Evolutionary conservation across 2,113 vertebrate species (phyloP).

Genomic region (Anhinga anhinga): DNA sequence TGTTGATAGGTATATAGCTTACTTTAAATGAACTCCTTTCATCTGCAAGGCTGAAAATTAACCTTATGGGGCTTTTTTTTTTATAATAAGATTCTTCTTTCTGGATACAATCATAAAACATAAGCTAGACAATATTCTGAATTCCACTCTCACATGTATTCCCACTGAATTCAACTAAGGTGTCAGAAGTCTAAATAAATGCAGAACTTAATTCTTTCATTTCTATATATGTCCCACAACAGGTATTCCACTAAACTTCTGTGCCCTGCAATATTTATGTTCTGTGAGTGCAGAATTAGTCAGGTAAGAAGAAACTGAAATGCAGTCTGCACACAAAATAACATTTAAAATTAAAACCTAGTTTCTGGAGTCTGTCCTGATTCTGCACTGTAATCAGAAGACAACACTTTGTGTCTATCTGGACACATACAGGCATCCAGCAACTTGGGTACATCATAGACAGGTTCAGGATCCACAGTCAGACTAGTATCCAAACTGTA

Average conservation of each 20-base stretch:
- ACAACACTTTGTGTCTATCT: background rate
- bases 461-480: accelerated
- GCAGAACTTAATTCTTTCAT: background rate
- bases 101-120: background rate
- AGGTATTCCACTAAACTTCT: background rate
- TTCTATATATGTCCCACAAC: background rate
- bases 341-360: background rate
- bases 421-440: background rate
- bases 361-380: background rate
- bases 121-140: background rate
- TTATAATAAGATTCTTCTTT: background rate
- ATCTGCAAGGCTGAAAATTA: background rate
- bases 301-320: background rate
- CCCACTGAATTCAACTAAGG: background rate
- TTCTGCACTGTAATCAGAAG: background rate
- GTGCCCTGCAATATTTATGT: background rate
- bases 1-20: background rate
- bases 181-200: background rate
- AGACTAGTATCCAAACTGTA: background rate
- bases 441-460: background rate
- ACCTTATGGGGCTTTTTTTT: background rate
- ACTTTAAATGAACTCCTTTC: background rate
- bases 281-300: background rate
- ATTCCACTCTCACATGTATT: background rate
- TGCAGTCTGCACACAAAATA: background rate